phyloP scores from a whole-genome alignment of 2,888 invertebrate genomes.

The Ryuthela nishihirai region DNA sequence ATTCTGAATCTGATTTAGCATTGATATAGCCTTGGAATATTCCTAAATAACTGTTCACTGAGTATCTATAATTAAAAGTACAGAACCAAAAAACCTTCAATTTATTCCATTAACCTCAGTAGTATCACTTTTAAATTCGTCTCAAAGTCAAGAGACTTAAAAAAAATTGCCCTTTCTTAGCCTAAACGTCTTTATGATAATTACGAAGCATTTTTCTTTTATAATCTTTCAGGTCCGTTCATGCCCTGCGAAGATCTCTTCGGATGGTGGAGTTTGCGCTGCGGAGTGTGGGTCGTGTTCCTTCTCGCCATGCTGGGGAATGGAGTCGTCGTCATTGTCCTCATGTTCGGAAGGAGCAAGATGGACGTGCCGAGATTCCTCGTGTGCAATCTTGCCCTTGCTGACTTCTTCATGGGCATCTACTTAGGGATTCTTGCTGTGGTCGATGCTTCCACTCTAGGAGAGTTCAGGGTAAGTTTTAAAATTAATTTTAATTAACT shows the following conservation, averaged over 20 bases:
- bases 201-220: neutral
- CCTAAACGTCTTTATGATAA: too few species aligned
- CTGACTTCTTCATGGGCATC: constrained; percentile 96
- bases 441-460: constrained; percentile 91
- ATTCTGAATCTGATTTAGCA: too few species aligned
- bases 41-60: too few species aligned
- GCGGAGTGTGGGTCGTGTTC: constrained; percentile 97
- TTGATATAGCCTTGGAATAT: too few species aligned
- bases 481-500: neutral
- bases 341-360: constrained; percentile 84
- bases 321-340: constrained; percentile 89
- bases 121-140: too few species aligned
- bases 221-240: constrained; percentile 67
- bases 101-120: too few species aligned
- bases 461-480: constrained; percentile 69
- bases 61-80: too few species aligned
- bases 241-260: constrained; percentile 92
- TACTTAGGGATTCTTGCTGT: constrained; percentile 90
- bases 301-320: constrained; percentile 92
- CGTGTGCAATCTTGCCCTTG: constrained; percentile 93
- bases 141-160: too few species aligned
- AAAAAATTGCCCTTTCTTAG: too few species aligned
- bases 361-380: constrained; percentile 95
- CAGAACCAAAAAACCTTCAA: too few species aligned
- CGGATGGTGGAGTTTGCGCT: constrained; percentile 95